Conservation (phyloP, 2,797 vertebrate species). For the Sebastes kiyomatsui region DNA sequence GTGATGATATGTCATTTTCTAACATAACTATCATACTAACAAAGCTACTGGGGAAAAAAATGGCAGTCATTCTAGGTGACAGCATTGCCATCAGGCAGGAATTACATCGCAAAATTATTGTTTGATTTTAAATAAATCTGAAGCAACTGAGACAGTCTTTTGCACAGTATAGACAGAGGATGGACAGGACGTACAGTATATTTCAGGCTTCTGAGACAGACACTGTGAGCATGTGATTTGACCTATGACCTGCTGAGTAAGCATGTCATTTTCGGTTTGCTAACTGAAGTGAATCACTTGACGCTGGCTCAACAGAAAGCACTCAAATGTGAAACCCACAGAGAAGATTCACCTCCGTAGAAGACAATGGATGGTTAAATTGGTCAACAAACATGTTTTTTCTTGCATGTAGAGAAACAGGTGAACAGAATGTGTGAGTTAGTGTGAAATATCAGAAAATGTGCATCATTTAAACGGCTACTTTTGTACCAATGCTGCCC, state of each 20-base stretch:
- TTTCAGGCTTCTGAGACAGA: not conserved
- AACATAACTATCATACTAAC: not conserved
- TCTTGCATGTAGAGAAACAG: not conserved
- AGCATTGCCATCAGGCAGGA: not conserved
- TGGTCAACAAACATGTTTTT: not conserved
- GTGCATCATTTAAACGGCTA: not conserved
- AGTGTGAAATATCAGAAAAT: not conserved
- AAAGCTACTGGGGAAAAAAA: not conserved
- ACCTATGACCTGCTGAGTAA: constrained; percentile 1
- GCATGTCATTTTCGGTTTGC: not conserved
- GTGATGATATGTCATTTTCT: not conserved
- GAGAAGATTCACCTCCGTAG: not conserved
- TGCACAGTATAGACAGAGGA: not conserved
- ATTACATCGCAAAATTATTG: not conserved
- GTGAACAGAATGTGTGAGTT: not conserved
- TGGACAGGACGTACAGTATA: not conserved
- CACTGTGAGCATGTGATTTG: not conserved
- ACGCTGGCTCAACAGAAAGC: not conserved
- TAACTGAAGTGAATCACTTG: not conserved
- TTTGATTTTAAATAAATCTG: not conserved
- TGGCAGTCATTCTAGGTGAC: not conserved
- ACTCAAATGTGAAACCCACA: not conserved
- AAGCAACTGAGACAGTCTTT: not conserved
- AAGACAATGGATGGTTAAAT: not conserved
- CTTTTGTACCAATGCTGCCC: constrained; percentile 8